Percentiles rank a stretch among this genome's conserved stretches.
Conservation (phyloP, 2,888 invertebrate genomes). For the Apamea monoglypha region DNA sequence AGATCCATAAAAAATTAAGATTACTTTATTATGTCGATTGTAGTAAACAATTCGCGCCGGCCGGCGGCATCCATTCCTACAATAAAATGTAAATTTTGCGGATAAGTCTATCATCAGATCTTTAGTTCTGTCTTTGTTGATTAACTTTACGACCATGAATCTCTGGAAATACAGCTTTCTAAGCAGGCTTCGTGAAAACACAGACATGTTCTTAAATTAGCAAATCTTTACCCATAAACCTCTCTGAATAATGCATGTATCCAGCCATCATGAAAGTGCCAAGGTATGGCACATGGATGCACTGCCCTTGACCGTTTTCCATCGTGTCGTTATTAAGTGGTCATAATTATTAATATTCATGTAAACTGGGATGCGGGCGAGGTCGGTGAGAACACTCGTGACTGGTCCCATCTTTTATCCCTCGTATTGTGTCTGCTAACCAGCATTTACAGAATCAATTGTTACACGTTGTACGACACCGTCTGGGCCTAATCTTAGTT, state of each 20-base stretch:
- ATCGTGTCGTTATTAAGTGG: slow-evolving; percentile 72
- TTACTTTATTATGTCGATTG: slow-evolving; percentile 49
- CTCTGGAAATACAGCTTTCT: slow-evolving; percentile 61
- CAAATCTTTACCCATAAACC: slow-evolving; percentile 40
- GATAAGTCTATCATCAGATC: slow-evolving; percentile 46
- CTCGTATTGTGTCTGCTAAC: not conserved
- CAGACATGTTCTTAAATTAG: slow-evolving; percentile 52
- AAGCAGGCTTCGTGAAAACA: slow-evolving; percentile 53
- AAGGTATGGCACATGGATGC: slow-evolving; percentile 65
- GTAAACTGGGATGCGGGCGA: slow-evolving; percentile 75
- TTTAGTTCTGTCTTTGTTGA: slow-evolving; percentile 57
- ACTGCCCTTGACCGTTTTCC: slow-evolving; percentile 81
- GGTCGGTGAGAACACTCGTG: slow-evolving; percentile 30
- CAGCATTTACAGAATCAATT: slow-evolving; percentile 10
- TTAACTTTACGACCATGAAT: slow-evolving; percentile 56
- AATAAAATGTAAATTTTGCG: slow-evolving; percentile 46
- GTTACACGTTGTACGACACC: not conserved
- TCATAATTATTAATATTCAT: slow-evolving; percentile 76
- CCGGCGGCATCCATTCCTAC: slow-evolving; percentile 38
- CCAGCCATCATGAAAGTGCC: slow-evolving; percentile 39
- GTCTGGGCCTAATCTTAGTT: not conserved
- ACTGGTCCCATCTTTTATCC: slow-evolving; percentile 17
- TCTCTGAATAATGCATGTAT: slow-evolving; percentile 51
- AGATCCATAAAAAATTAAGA: slow-evolving; percentile 41
- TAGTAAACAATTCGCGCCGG: slow-evolving; percentile 47